Evolutionary conservation across 2,797 vertebrate genomes (phyloP), one percentile per base, ranked within the genome.

Genomic region (Silurus aristotelis): DNA sequence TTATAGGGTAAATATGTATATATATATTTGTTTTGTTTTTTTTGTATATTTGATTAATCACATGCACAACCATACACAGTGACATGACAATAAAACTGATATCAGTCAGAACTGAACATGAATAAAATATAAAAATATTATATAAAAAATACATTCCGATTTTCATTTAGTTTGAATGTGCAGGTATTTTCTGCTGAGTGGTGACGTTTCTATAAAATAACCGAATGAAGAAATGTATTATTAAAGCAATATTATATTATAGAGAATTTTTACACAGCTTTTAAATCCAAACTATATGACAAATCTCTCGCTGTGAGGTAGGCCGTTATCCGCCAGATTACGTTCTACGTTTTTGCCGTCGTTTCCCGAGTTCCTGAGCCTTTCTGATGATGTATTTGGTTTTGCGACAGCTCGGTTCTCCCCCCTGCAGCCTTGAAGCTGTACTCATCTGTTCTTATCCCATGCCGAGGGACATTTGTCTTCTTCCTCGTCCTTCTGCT

Each of bases 401-500:
- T 76, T 52, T 52, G 77, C 67, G 55, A 76, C 78, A 85, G 82
- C 68, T 82, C 20, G 25, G 13, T 38, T 20, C 7, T 13, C 61
- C 72, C 14, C 64, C 17, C 27, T 3, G 43, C 89, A 89, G 91
- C 92, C 92, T 93, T 92, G 91, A 95, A 90, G 89, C 25, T 75
- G 90, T 91, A 90, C 88, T 92, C 91, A 90, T 92, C 91, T 91
- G 91, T 64, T 84, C 83, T 78, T 88, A 79, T 83, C 89, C 92
- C 90, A 87, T 89, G 92, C 92, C 91, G 92, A 91, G 88, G 89
- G 92, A 94, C 92, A 92, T 94, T 94, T 92, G 92, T 93, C 92
- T 93, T 92, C 80, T 80, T 91, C 88, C 87, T 83, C 85, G 86
- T 93, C 92, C 92, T 90, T 92, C 91, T 92, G 90, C 92, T 92